phyloP scores from a whole-genome alignment of 2,888 invertebrate genomes.

The Acleris sparsana region DNA sequence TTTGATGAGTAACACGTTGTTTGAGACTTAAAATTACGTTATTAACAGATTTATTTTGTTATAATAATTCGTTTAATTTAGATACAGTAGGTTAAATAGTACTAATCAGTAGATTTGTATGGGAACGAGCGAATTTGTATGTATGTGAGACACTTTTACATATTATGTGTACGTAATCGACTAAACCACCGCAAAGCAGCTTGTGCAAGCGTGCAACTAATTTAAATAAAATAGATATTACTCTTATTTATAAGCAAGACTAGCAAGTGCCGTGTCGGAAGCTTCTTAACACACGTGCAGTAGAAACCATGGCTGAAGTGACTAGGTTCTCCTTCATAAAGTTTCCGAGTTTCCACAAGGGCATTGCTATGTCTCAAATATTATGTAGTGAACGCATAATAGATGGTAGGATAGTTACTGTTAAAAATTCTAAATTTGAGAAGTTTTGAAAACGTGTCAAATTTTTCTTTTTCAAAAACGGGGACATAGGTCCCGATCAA shows the following conservation, averaged over 20 bases:
- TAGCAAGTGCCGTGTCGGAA: slow-evolving; percentile 17
- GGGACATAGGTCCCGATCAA: slow-evolving; percentile 66
- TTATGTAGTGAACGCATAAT: slow-evolving; percentile 71
- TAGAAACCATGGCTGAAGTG: slow-evolving; percentile 9
- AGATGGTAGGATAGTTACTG: slow-evolving; percentile 64
- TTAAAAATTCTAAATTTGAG: slow-evolving; percentile 60
- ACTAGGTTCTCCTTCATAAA: slow-evolving; percentile 5
- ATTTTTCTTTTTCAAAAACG: slow-evolving; percentile 65
- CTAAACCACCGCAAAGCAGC: slow-evolving; percentile 78
- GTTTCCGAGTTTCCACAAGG: slow-evolving; percentile 42
- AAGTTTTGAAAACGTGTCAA: slow-evolving; percentile 79
- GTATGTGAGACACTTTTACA: slow-evolving; percentile 60
- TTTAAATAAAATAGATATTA: slow-evolving; percentile 59
- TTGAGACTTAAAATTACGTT: slow-evolving; percentile 76
- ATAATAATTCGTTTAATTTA: slow-evolving; percentile 52
- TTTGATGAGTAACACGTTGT: slow-evolving; percentile 65
- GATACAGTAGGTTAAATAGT: slow-evolving; percentile 56
- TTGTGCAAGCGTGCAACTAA: slow-evolving; percentile 77
- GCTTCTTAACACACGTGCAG: slow-evolving; percentile 19
- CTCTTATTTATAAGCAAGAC: slow-evolving; percentile 50
- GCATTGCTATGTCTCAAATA: slow-evolving; percentile 45
- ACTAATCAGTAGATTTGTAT: slow-evolving; percentile 62
- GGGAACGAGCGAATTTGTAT: slow-evolving; percentile 72
- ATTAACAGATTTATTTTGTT: slow-evolving; percentile 74
- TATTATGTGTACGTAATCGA: slow-evolving; percentile 57